Base-by-base conservation (phyloP, 2,888 invertebrate species). In the Zaprionus obscuricornis region DNA sequence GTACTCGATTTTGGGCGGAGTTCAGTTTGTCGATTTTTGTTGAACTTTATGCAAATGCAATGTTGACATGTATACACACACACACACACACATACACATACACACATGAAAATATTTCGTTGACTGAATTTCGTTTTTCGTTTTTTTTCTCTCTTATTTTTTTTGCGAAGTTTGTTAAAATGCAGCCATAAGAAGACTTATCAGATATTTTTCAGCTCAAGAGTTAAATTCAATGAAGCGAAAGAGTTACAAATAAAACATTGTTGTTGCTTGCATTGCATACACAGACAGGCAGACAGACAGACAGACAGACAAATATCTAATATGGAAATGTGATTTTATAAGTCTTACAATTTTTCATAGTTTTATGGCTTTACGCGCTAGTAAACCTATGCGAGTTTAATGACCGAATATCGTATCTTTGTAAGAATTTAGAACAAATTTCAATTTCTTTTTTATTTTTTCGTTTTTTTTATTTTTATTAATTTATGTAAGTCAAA, bases 41-140 rank as follows among this genome's bases (percentile, higher is more conserved):
- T n/a, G 45, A 77, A 78, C 73, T 78, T 74, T 84, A 82, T 85
- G 86, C 84, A 85, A 82, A 82, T 82, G 65, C 69, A 66, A 57
- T 77, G 72, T 77, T 85, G 66, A 77, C 70, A 77, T 52, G 55
- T 51, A 47, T 13, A 39, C 26, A 45, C 24, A 52, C 8, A 13
- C 27, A 43, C 43, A 43, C 33, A 46, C 22, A 11, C 16, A 18
- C 18, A 26, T 26, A 31, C 27, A 39, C 33, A 26, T 27, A 39
- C 11, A 4, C 20, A 26, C 3, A 20, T 8, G 40, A 10, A 11
- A 26, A 24, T 58, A 47, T 66, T 50, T 31, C 33, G 39, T 26
- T 37, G 29, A 49, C 66, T 66, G 43, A 33, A 10, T 58, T 56
- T 55, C n/a, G n/a, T n/a, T n/a, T n/a, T n/a, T n/a, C n/a, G 40